Percentiles rank a stretch among this genome's conserved stretches.
These are phyloP conservation scores for Stichopus horrens DNA, from an alignment of 53 echinoderm and acorn worm genomes.

Conservation along the genomic window DNA sequence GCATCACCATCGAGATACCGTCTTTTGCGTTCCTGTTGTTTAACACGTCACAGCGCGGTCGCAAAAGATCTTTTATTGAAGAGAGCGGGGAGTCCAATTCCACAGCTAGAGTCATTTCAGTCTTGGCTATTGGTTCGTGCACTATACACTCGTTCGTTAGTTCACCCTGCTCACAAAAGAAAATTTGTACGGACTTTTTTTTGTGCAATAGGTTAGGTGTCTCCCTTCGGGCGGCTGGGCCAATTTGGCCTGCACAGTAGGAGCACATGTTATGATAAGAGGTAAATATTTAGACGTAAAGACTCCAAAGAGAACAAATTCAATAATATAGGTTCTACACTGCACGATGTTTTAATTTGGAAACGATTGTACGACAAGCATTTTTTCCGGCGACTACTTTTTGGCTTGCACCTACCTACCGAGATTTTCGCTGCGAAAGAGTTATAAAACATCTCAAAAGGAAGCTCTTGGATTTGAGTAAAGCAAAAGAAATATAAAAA, in stretches of 20 bases:
- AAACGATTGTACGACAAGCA: background rate
- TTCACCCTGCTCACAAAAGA: constrained; percentile 30
- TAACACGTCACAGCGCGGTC: constrained; percentile 40
- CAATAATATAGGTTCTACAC: background rate
- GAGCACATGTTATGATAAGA: constrained; percentile 33
- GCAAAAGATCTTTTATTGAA: constrained; percentile 39
- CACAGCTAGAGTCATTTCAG: constrained; percentile 15
- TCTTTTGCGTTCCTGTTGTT: constrained; percentile 5
- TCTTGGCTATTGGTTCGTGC: background rate
- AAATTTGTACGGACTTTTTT: background rate
- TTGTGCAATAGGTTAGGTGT: constrained; percentile 12
- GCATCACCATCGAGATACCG: constrained; percentile 3
- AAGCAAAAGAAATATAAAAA: no score
- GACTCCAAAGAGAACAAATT: background rate
- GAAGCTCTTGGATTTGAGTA: no score
- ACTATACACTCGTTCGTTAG: background rate
- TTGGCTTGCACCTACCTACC: no score
- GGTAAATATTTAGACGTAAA: constrained; percentile 30
- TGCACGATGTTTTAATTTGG: background rate
- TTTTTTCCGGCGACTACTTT: no score
- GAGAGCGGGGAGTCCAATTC: constrained; percentile 43
- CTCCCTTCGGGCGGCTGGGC: constrained; percentile 37
- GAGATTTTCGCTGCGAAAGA: no score
- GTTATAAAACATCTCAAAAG: no score
- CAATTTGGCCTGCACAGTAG: constrained; percentile 45